Evolutionary conservation across 2,888 invertebrate genomes (phyloP).

Genomic region (Sarcophaga subvicina): DNA sequence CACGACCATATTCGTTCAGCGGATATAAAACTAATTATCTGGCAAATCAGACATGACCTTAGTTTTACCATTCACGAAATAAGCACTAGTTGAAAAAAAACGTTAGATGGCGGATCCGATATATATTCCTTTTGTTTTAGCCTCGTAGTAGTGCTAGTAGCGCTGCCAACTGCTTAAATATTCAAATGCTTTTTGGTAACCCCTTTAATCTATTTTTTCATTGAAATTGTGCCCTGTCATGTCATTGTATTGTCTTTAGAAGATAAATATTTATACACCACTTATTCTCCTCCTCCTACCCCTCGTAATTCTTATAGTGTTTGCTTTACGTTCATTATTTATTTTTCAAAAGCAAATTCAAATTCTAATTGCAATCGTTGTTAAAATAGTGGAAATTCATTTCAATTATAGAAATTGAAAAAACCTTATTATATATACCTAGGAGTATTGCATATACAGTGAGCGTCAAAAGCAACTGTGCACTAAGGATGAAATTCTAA

Average conservation of each 20-base stretch:
- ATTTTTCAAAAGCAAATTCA: constrained; percentile 27
- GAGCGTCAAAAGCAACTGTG: no score
- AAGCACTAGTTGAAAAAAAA: no score
- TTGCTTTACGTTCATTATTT: not conserved
- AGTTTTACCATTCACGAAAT: no score
- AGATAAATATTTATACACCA: constrained; percentile 53
- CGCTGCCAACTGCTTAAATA: not conserved
- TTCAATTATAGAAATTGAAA: not conserved
- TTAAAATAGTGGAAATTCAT: constrained; percentile 3
- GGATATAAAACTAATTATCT: no score
- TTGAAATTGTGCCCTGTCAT: constrained; percentile 54
- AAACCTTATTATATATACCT: no score
- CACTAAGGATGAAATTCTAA: no score
- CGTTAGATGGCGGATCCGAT: no score
- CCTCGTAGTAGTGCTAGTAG: not conserved
- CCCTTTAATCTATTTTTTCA: constrained; percentile 70
- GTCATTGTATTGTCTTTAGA: not conserved
- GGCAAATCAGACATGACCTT: no score
- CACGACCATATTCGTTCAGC: no score
- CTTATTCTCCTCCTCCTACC: not conserved
- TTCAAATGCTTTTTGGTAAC: constrained; percentile 25
- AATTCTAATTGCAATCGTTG: constrained; percentile 18
- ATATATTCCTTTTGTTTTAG: constrained; percentile 14
- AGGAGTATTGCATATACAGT: no score
- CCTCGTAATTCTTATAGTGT: not conserved